Base-by-base conservation (phyloP, 2,888 invertebrate genomes). In the Melikaiella ostensackeni region DNA sequence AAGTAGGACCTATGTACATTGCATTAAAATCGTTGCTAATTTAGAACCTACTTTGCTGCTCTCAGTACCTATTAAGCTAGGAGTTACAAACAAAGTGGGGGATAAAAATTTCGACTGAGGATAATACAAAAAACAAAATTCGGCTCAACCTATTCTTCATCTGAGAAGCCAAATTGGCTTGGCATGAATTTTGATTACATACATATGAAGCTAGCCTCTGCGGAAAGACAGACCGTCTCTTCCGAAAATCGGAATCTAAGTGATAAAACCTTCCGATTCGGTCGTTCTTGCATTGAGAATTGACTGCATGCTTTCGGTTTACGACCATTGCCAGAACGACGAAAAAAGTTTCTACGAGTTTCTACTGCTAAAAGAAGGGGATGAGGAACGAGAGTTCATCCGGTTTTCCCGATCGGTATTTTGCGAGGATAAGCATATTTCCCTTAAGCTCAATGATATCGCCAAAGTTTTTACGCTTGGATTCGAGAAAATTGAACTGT, bases 391-490 rank as follows among this genome's bases (percentile, higher is more conserved):
- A 27, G 46, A 50, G 50, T 70, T 70, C 24, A 50, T 19, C 50
- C 66, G 50, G 46, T 30, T 46, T 70, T 30, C 30, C 46, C 50
- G 30, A 50, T 70, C 50, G 27, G 66, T 50, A 70, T 70, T 70
- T 70, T 70, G 46, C 66, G 50, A 70, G 50, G 66, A 70, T 30
- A 70, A 70, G 66, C 66, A 70, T 70, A 70, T 70, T 70, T 30
- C 24, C 46, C 66, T 50, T 66, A 66, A 66, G 30, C 66, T 66
- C 66, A 66, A 66, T 66, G 30, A 70, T 46, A 70, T 50, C n/a
- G 30, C 70, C 27, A 50, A 70, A 70, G 70, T 70, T 70, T 70
- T 70, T 50, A 70, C 70, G 50, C 70, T 70, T 70, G 46, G n/a
- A 50, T 70, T 70, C 70, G 33, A 70, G 70, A 46, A 70, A 70